Conservation (phyloP, 2,888 invertebrate genomes). For the Tenthredo notha region DNA sequence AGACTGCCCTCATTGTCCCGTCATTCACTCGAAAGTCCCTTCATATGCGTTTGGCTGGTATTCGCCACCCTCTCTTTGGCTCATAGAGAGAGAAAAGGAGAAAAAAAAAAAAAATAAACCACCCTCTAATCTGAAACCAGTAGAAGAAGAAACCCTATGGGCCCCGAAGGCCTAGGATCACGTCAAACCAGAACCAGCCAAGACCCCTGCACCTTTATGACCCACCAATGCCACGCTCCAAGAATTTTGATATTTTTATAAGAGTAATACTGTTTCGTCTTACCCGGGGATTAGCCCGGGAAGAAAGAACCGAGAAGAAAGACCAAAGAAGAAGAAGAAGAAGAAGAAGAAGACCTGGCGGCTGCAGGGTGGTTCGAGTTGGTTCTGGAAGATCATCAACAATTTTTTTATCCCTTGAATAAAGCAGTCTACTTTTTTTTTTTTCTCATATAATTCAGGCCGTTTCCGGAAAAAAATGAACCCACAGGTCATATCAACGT, state of each 20-base stretch:
- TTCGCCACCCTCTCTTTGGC: constrained; percentile 40
- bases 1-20: constrained; percentile 76
- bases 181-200: constrained; percentile 12
- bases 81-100: constrained; percentile 46
- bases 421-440: neutral
- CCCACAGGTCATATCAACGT: too few species aligned
- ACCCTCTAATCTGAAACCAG: constrained; percentile 62
- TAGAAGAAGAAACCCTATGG: neutral
- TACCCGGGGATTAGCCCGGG: constrained; percentile 59
- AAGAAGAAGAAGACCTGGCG: neutral
- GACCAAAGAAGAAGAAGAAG: neutral
- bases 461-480: too few species aligned
- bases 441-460: neutral
- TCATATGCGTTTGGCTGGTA: neutral
- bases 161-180: constrained; percentile 19
- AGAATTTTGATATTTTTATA: constrained; percentile 66
- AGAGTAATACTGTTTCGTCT: constrained; percentile 69
- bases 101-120: constrained; percentile 69
- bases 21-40: constrained; percentile 69
- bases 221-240: constrained; percentile 46
- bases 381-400: neutral
- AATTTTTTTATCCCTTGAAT: constrained; percentile 3
- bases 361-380: neutral
- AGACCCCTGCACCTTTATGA: neutral
- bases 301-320: constrained; percentile 29